These are phyloP conservation scores for Cardiocondyla obscurior DNA, from an alignment of 1,140 invertebrate species.

Conservation along the genomic window DNA sequence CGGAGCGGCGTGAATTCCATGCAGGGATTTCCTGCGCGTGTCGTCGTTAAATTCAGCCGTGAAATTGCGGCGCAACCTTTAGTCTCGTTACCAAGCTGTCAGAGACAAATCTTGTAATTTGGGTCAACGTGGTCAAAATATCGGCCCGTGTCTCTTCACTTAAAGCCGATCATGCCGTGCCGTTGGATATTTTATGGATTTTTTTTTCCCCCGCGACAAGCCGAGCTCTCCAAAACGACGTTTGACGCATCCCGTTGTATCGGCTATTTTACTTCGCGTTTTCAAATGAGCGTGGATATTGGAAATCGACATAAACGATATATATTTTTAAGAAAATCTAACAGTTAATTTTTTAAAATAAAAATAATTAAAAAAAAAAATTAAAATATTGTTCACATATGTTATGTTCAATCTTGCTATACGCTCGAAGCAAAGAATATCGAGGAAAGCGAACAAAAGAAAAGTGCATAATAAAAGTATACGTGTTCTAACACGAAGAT, in stretches of 20 bases:
- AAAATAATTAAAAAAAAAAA: neutral
- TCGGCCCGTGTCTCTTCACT: neutral
- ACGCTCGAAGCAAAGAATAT: neutral
- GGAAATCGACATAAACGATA: neutral
- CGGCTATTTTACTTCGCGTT: neutral
- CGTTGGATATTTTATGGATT: slow-evolving; percentile 33
- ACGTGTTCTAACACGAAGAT: slow-evolving; percentile 4
- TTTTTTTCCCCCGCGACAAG: neutral
- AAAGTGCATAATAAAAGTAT: slow-evolving; percentile 24
- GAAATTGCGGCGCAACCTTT: slow-evolving; percentile 63
- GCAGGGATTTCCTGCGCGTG: slow-evolving; percentile 46
- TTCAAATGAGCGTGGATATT: neutral
- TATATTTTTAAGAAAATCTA: too few relatives aligned
- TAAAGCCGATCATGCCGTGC: slow-evolving; percentile 17
- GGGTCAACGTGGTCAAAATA: slow-evolving; percentile 43
- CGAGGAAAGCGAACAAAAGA: neutral
- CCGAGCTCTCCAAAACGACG: neutral
- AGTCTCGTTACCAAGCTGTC: slow-evolving; percentile 61
- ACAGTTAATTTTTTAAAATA: neutral
- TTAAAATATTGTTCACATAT: neutral
- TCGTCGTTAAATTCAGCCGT: slow-evolving; percentile 57
- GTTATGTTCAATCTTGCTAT: neutral
- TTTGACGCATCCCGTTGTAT: neutral
- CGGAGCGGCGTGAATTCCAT: slow-evolving; percentile 35
- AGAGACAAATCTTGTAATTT: slow-evolving; percentile 59